A percentile compares a stretch with the other conserved stretches of the same genome.
phyloP scores from a whole-genome alignment of 2,888 invertebrate genomes.

The Patella depressa region DNA sequence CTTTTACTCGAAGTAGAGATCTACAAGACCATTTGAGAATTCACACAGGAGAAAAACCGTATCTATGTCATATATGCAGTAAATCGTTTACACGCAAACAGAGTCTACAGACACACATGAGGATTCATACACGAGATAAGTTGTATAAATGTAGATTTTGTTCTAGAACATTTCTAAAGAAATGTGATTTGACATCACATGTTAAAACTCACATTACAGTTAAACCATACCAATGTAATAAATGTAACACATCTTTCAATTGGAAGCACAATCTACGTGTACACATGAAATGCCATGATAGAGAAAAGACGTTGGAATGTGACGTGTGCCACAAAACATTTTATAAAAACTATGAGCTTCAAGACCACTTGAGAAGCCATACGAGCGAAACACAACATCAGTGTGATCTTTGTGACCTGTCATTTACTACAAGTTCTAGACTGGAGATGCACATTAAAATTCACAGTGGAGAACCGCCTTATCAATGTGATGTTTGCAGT shows the following conservation, averaged over 20 bases:
- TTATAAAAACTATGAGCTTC: not conserved
- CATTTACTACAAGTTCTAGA: not conserved
- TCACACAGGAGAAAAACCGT: too few relatives aligned
- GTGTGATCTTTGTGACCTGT: constrained; percentile 6
- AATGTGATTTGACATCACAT: not conserved
- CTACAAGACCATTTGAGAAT: too few relatives aligned
- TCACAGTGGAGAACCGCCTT: not conserved
- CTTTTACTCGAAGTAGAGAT: not conserved
- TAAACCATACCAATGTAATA: not conserved
- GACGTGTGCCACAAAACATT: not conserved
- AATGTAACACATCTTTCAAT: not conserved
- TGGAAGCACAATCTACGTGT: too few relatives aligned
- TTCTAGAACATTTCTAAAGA: too few relatives aligned
- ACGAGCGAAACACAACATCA: not conserved
- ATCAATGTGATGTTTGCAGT: not conserved
- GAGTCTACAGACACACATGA: too few relatives aligned
- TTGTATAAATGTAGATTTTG: too few relatives aligned
- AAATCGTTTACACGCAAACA: too few relatives aligned
- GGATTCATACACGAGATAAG: too few relatives aligned
- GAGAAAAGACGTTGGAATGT: not conserved
- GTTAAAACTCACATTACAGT: not conserved
- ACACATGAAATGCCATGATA: not conserved
- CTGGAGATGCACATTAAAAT: constrained; percentile 1
- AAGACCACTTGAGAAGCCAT: not conserved
- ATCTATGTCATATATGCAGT: too few relatives aligned